Percentiles rank a stretch among this genome's conserved stretches.
These are phyloP conservation scores for Leuciscus idus DNA, from an alignment of 2,113 vertebrate genomes.

Conservation along the genomic window DNA sequence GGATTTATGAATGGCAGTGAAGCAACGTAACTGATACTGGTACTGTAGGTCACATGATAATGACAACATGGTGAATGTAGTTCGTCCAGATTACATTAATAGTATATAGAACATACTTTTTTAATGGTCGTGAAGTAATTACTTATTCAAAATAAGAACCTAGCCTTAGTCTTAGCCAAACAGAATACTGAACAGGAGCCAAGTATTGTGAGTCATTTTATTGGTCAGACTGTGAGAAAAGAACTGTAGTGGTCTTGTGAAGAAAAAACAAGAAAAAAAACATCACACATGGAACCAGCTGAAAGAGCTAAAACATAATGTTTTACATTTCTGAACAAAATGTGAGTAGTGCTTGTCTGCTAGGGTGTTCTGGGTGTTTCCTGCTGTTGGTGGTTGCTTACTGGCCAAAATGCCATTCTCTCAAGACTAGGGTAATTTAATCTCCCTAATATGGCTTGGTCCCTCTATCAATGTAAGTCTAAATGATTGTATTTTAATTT, in stretches of 20 bases:
- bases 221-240: conserved; percentile 17
- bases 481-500: neutral
- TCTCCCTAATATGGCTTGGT: neutral
- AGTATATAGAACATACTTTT: no score
- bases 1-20: no score
- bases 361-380: neutral
- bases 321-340: neutral
- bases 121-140: no score
- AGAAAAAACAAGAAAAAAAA: neutral
- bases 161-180: neutral
- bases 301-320: neutral
- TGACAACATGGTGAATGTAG: no score
- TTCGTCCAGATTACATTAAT: no score
- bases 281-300: neutral
- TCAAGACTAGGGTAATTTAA: neutral
- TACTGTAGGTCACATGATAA: no score
- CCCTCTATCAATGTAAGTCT: neutral
- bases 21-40: no score
- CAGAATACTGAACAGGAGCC: neutral
- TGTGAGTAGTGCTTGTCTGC: neutral
- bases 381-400: neutral
- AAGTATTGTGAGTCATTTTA: neutral
- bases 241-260: neutral
- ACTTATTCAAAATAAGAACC: no score
- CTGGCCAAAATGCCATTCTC: neutral